phyloP scores from a whole-genome alignment of 2,797 vertebrate genomes.

The Parambassis ranga region DNA sequence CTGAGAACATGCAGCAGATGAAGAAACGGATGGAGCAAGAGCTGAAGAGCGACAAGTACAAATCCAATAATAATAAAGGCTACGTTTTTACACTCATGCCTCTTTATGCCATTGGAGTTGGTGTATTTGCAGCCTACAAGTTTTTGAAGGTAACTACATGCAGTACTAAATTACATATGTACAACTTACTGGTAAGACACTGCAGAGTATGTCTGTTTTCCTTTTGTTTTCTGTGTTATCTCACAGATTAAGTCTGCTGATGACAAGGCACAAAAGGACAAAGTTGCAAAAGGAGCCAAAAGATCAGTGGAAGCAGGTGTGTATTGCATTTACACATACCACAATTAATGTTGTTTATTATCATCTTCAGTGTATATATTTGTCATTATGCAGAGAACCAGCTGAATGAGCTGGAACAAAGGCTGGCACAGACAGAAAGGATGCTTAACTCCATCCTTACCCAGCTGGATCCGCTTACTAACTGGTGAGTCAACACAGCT shows the following conservation, averaged over 20 bases:
- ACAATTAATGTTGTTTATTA: no score
- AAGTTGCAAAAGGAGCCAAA: conserved; percentile 79
- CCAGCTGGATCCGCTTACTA: conserved; percentile 90
- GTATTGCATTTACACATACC: no score
- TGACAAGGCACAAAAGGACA: conserved; percentile 75
- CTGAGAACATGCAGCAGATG: conserved; percentile 84
- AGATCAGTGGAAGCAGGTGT: conserved; percentile 86
- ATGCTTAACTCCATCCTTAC: conserved; percentile 92
- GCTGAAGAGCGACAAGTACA: conserved; percentile 83
- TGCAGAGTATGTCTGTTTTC: not conserved
- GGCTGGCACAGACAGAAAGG: conserved; percentile 88
- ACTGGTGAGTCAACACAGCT: conserved; percentile 79
- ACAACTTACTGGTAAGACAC: no score
- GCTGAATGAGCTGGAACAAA: conserved; percentile 87
- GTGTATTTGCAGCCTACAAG: conserved; percentile 90
- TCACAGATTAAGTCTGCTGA: conserved; percentile 86
- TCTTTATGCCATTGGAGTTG: conserved; percentile 88
- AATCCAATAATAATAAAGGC: conserved; percentile 82
- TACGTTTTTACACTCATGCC: conserved; percentile 94
- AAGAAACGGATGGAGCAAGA: conserved; percentile 89
- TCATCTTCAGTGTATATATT: not conserved
- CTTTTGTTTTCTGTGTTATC: no score
- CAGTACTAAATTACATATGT: no score
- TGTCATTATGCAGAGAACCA: conserved; percentile 81
- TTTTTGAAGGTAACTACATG: conserved; percentile 83